A percentile compares a stretch with the other conserved stretches of the same genome.
Evolutionary conservation across 2,113 vertebrate species (phyloP).

Genomic region (Gallinago media): DNA sequence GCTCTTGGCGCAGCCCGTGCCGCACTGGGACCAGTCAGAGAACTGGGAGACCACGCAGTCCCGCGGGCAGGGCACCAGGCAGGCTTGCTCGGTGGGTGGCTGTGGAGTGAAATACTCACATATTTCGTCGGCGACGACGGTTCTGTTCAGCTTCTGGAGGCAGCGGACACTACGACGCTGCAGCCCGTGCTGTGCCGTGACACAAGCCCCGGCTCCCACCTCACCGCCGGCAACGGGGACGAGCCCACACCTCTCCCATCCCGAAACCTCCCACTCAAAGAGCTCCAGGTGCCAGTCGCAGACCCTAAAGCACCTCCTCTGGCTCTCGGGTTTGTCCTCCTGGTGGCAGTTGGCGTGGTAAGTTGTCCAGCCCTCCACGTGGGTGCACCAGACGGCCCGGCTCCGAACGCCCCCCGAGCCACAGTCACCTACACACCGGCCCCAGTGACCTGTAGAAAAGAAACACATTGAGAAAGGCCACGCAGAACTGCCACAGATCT

Average conservation of each 20-base stretch:
- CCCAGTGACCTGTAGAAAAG: slow-evolving; percentile 89
- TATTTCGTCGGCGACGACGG: slow-evolving; percentile 80
- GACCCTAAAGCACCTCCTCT: slow-evolving; percentile 91
- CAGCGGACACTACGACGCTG: slow-evolving; percentile 87
- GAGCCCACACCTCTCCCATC: slow-evolving; percentile 87
- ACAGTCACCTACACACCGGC: slow-evolving; percentile 90
- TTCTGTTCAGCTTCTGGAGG: slow-evolving; percentile 86
- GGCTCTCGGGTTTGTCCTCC: slow-evolving; percentile 83
- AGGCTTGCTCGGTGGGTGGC: slow-evolving; percentile 88
- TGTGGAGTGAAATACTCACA: slow-evolving; percentile 89
- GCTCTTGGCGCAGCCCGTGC: slow-evolving; percentile 76
- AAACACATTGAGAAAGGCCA: not conserved
- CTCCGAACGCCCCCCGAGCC: slow-evolving; percentile 87
- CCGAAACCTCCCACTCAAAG: slow-evolving; percentile 91
- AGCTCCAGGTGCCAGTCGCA: slow-evolving; percentile 95
- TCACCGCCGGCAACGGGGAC: slow-evolving; percentile 71
- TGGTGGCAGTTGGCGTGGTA: slow-evolving; percentile 88
- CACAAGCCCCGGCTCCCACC: slow-evolving; percentile 72
- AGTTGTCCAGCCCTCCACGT: slow-evolving; percentile 91
- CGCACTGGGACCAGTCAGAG: slow-evolving; percentile 88
- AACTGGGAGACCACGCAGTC: slow-evolving; percentile 92
- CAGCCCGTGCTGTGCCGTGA: slow-evolving; percentile 93
- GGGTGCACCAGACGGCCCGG: slow-evolving; percentile 91
- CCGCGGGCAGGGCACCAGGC: slow-evolving; percentile 92
- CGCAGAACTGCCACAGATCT: fast-evolving